A percentile compares a stretch with the other conserved stretches of the same genome.
Conservation (phyloP, 2,888 invertebrate species). For the Quadriops clusia region DNA sequence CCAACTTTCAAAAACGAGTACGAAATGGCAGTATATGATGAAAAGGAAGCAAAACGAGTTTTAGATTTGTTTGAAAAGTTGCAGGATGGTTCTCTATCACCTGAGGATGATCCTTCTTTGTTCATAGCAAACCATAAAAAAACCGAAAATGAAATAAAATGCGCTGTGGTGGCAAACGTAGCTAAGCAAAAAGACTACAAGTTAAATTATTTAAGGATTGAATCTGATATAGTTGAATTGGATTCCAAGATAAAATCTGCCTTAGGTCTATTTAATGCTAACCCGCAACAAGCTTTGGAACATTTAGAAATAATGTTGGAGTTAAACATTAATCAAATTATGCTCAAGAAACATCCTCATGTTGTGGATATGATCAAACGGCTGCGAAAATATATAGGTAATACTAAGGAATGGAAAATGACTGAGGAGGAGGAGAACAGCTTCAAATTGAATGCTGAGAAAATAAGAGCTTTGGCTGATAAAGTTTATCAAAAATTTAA, state of each 20-base stretch:
- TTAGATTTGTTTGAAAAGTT: slow-evolving; percentile 47
- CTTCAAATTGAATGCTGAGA: slow-evolving; percentile 56
- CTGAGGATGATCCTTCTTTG: slow-evolving; percentile 16
- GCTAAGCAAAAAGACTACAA: slow-evolving; percentile 44
- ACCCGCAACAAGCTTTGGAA: slow-evolving; percentile 59
- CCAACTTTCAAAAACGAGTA: slow-evolving; percentile 46
- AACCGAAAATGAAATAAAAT: slow-evolving; percentile 47
- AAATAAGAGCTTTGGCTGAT: slow-evolving; percentile 59
- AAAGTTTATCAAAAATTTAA: slow-evolving; percentile 46
- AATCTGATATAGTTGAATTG: slow-evolving; percentile 51
- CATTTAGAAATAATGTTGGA: slow-evolving; percentile 49
- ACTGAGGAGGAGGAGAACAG: slow-evolving; percentile 45
- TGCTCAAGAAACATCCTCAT: slow-evolving; percentile 71
- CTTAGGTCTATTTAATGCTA: slow-evolving; percentile 54
- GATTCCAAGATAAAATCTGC: slow-evolving; percentile 56
- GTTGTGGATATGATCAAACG: slow-evolving; percentile 66
- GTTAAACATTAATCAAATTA: slow-evolving; percentile 53
- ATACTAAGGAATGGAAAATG: slow-evolving; percentile 61
- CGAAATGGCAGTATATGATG: slow-evolving; percentile 51
- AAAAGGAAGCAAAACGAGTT: slow-evolving; percentile 49
- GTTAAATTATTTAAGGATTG: slow-evolving; percentile 51
- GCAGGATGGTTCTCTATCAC: slow-evolving; percentile 14
- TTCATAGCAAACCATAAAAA: slow-evolving; percentile 50
- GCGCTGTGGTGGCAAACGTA: slow-evolving; percentile 40
- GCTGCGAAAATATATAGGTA: slow-evolving; percentile 67